phyloP scores from a whole-genome alignment of 2,113 vertebrate genomes.

The Alaudala cheleensis region DNA sequence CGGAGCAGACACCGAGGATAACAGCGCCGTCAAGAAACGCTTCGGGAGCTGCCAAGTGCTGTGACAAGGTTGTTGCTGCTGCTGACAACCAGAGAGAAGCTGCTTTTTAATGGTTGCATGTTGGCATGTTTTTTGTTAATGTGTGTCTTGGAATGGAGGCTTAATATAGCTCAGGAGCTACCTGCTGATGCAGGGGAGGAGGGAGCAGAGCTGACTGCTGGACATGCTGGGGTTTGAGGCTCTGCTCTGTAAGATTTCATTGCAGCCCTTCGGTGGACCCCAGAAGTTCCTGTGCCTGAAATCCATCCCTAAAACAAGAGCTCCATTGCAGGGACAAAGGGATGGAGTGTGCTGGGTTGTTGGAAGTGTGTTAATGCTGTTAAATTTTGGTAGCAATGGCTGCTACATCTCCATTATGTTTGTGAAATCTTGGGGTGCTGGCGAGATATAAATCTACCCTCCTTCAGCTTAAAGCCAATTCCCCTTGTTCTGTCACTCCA shows the following conservation, averaged over 20 bases:
- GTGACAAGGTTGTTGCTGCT: not conserved
- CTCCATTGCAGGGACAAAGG: fast-evolving
- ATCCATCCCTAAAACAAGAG: not conserved
- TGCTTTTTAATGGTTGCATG: not conserved
- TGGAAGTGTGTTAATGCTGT: not conserved
- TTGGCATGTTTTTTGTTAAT: conserved; percentile 12
- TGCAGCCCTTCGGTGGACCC: not conserved
- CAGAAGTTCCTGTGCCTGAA: not conserved
- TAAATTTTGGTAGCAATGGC: not conserved
- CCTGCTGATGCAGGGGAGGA: not conserved
- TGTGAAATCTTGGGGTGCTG: not conserved
- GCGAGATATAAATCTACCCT: not conserved
- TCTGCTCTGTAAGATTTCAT: not conserved
- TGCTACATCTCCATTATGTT: fast-evolving
- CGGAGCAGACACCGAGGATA: not conserved
- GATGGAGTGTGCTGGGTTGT: not conserved
- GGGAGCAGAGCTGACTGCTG: not conserved
- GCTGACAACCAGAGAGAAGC: not conserved
- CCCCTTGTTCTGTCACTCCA: not conserved
- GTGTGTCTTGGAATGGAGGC: not conserved
- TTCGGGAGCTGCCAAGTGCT: not conserved
- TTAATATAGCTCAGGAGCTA: not conserved
- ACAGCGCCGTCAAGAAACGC: not conserved
- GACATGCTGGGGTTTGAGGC: not conserved
- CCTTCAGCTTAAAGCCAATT: not conserved